These are phyloP conservation scores for Crocallis elinguaria DNA, from an alignment of 2,888 invertebrate species.

Conservation along the genomic window DNA sequence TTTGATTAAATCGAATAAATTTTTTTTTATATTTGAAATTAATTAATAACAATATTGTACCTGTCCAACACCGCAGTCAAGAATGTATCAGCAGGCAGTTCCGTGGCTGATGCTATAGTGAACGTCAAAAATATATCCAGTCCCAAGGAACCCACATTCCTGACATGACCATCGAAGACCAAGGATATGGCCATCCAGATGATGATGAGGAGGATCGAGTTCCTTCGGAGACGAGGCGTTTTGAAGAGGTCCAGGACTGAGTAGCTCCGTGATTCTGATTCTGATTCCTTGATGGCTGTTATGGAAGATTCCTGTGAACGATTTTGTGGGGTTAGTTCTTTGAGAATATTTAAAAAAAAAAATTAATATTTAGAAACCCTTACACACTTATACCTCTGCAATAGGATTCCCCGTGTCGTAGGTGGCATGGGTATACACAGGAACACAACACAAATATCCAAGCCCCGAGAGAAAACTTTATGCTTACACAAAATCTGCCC, in stretches of 20 bases:
- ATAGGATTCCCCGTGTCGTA: too few species aligned
- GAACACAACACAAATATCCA: too few species aligned
- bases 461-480: too few species aligned
- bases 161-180: conserved; percentile 94
- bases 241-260: conserved; percentile 92
- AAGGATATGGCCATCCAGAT: conserved; percentile 96
- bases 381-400: too few species aligned
- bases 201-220: conserved; percentile 90
- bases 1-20: too few species aligned
- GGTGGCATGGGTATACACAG: too few species aligned
- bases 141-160: conserved; percentile 93
- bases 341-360: too few species aligned
- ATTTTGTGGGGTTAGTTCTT: neutral
- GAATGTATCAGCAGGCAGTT: conserved; percentile 93
- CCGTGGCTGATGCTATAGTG: conserved; percentile 92
- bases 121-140: conserved; percentile 94
- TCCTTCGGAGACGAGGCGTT: conserved; percentile 90
- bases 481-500: too few species aligned
- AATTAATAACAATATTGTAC: conserved; percentile 40
- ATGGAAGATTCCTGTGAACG: conserved; percentile 86
- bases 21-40: too few species aligned
- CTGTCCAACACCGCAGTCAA: conserved; percentile 89
- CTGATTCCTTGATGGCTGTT: conserved; percentile 88
- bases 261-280: conserved; percentile 88
- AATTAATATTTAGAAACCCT: too few species aligned